phyloP scores from a whole-genome alignment of 2,113 vertebrate genomes.

The Fregata magnificens region DNA sequence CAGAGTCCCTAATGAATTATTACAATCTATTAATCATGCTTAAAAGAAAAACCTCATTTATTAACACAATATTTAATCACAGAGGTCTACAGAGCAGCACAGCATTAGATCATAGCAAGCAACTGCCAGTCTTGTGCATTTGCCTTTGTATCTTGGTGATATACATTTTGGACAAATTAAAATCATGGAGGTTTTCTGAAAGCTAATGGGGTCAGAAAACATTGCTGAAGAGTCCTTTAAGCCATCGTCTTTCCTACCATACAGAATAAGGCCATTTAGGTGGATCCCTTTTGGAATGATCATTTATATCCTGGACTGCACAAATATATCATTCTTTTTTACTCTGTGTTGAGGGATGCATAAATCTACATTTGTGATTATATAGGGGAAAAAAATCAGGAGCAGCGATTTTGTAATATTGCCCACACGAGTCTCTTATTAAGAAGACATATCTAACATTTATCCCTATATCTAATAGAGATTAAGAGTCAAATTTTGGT shows the following conservation, averaged over 20 bases:
- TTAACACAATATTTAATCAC: conserved; percentile 30
- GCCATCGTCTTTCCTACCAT: background rate
- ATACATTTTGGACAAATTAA: background rate
- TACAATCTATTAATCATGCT: background rate
- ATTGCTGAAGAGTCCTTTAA: background rate
- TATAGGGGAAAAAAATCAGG: background rate
- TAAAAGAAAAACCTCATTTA: conserved; percentile 7
- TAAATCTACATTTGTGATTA: background rate
- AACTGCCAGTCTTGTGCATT: background rate
- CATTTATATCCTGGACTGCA: background rate
- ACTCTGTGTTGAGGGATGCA: background rate
- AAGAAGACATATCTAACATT: background rate
- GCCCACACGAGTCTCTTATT: background rate
- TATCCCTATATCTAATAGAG: background rate
- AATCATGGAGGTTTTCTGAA: conserved; percentile 15
- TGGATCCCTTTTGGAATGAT: background rate
- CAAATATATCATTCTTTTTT: background rate
- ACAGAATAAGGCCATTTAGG: background rate
- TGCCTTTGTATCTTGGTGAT: background rate
- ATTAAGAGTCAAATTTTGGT: background rate
- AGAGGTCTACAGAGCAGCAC: background rate
- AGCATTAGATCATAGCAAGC: background rate
- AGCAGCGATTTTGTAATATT: background rate
- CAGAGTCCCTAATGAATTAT: background rate
- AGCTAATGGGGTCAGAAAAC: background rate